A percentile compares a stretch with the other conserved stretches of the same genome.
Conservation (phyloP, 2,797 vertebrate species). For the Vultur gryphus region DNA sequence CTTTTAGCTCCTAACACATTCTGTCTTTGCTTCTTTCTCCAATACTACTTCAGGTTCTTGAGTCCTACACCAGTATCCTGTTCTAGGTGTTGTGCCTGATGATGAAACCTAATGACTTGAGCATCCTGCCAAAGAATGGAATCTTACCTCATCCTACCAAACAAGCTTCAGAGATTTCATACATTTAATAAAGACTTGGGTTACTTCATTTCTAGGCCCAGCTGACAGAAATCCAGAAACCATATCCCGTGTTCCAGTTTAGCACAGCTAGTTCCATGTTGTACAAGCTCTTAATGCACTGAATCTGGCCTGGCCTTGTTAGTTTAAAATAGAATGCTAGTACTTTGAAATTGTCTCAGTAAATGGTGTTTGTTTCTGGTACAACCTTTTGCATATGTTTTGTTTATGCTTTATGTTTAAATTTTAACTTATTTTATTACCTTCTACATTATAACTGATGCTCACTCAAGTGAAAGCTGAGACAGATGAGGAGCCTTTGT, state of each 20-base stretch:
- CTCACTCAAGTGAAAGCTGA: not conserved
- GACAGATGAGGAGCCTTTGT: not conserved
- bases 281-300: not conserved
- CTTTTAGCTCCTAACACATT: not conserved
- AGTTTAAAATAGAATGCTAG: not conserved
- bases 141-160: not conserved
- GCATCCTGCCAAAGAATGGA: not conserved
- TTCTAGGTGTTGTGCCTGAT: not conserved
- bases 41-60: not conserved
- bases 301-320: not conserved
- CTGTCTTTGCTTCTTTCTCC: not conserved
- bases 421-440: not conserved
- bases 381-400: not conserved
- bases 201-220: not conserved
- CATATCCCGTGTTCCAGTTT: not conserved
- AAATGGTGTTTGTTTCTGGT: not conserved
- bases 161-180: not conserved
- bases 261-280: not conserved
- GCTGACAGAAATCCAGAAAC: not conserved
- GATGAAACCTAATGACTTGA: not conserved
- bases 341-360: not conserved
- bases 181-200: not conserved
- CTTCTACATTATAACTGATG: not conserved
- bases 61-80: not conserved
- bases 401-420: not conserved